A percentile compares a stretch with the other conserved stretches of the same genome.
These are phyloP conservation scores for Thaumatotibia leucotreta DNA, from an alignment of 1,140 invertebrate genomes.

Conservation along the genomic window DNA sequence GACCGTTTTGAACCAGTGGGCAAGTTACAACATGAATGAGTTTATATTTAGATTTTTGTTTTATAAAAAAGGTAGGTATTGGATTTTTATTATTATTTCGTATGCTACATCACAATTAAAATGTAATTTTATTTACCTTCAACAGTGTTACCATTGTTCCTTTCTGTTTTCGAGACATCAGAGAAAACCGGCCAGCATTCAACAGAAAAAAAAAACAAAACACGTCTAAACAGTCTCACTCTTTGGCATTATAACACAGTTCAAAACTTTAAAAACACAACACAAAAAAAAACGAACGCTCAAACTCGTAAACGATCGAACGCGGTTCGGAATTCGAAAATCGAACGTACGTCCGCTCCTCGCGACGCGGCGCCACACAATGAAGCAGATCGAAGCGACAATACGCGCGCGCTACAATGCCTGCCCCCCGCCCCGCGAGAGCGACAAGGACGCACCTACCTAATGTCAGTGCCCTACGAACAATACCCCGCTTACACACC, in stretches of 20 bases:
- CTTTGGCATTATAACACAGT: slow-evolving; percentile 63
- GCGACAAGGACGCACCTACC: slow-evolving; percentile 71
- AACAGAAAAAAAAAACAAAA: slow-evolving; percentile 41
- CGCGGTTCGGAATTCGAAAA: slow-evolving; percentile 30
- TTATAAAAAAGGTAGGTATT: too few species aligned
- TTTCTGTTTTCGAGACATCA: slow-evolving; percentile 61
- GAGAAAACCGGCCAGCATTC: slow-evolving; percentile 42
- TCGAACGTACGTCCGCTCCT: slow-evolving; percentile 46
- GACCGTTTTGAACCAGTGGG: background rate
- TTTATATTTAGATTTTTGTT: background rate
- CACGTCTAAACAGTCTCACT: slow-evolving; percentile 60
- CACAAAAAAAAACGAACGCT: slow-evolving; percentile 45
- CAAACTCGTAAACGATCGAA: slow-evolving; percentile 44
- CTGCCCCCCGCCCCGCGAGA: slow-evolving; percentile 49
- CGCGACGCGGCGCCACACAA: slow-evolving; percentile 61
- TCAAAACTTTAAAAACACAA: slow-evolving; percentile 42
- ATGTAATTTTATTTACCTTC: slow-evolving; percentile 47
- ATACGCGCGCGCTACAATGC: slow-evolving; percentile 73
- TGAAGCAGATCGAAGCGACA: slow-evolving; percentile 73
- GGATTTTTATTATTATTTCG: background rate
- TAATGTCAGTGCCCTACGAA: slow-evolving; percentile 72
- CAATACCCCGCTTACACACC: slow-evolving; percentile 61
- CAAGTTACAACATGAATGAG: background rate
- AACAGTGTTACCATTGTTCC: slow-evolving; percentile 67
- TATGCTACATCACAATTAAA: background rate